These are phyloP conservation scores for Cheilosia pagana DNA, from an alignment of 2,888 invertebrate genomes.

Conservation along the genomic window DNA sequence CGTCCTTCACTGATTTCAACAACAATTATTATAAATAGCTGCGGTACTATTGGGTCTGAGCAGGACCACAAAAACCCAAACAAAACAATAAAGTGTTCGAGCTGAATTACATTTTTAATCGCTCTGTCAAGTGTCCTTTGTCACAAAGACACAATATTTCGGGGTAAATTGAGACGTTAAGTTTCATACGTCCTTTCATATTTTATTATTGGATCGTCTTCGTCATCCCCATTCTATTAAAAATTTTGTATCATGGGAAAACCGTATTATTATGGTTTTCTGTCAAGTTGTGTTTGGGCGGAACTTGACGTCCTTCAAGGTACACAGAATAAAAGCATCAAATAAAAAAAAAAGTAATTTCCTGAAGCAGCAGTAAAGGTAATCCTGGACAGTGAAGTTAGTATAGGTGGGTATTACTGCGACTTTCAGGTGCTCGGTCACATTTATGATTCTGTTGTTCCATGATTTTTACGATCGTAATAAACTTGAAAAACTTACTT, in stretches of 20 bases:
- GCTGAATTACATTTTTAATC: conserved; percentile 52
- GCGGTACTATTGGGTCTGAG: not conserved
- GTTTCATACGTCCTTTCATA: conserved; percentile 18
- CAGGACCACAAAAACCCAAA: not conserved
- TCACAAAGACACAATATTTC: conserved; percentile 12
- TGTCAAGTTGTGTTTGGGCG: not conserved
- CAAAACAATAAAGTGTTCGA: not conserved
- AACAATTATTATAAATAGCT: conserved; percentile 10
- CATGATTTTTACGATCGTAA: conserved; percentile 68
- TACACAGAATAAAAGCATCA: conserved; percentile 23
- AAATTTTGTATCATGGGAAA: conserved; percentile 14
- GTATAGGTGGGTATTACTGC: conserved; percentile 41
- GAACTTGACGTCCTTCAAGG: conserved; percentile 4
- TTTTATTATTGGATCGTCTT: conserved; percentile 31
- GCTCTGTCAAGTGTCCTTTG: conserved; percentile 39
- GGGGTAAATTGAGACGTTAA: conserved; percentile 15
- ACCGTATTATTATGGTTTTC: conserved; percentile 20
- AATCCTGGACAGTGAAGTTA: conserved; percentile 50
- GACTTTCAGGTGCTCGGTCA: conserved; percentile 59
- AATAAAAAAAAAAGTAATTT: conserved; percentile 24
- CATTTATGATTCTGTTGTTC: conserved; percentile 67
- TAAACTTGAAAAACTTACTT: conserved; percentile 73
- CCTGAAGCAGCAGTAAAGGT: conserved; percentile 53
- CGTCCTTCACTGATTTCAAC: not conserved
- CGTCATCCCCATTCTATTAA: conserved; percentile 1